Conservation (phyloP, 2,797 vertebrate genomes). For the Brachyrhaphis roseni region DNA sequence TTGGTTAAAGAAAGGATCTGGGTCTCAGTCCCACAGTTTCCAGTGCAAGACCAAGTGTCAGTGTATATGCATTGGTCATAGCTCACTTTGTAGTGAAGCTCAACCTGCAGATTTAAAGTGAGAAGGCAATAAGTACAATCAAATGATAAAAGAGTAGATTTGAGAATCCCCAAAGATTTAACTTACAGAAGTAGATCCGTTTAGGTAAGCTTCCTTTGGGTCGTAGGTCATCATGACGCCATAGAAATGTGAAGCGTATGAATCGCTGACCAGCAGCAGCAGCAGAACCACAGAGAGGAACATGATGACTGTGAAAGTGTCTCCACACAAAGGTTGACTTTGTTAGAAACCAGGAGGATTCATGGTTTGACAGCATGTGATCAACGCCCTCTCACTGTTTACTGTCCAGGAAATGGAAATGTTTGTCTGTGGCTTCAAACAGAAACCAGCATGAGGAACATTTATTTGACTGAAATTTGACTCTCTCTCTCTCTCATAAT, state of each 20-base stretch:
- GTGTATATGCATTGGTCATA: fast-evolving
- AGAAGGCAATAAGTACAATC: not conserved
- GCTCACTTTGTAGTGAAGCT: constrained; percentile 31
- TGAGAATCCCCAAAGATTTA: no score
- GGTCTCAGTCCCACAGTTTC: not conserved
- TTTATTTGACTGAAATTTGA: not conserved
- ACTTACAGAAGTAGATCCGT: not conserved
- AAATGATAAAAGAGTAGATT: not conserved
- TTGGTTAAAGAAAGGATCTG: fast-evolving
- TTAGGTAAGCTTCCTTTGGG: not conserved
- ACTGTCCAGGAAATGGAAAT: not conserved
- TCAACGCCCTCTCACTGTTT: not conserved
- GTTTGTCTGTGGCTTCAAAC: not conserved
- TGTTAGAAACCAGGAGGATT: not conserved
- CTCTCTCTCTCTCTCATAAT: no score
- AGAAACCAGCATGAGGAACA: not conserved
- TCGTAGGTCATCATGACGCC: constrained; percentile 16
- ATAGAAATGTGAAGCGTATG: constrained; percentile 10
- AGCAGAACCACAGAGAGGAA: not conserved
- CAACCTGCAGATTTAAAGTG: constrained; percentile 37
- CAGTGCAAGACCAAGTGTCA: fast-evolving
- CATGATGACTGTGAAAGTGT: constrained; percentile 1
- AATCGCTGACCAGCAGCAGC: constrained; percentile 3
- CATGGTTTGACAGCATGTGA: not conserved
- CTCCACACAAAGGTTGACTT: not conserved